A percentile compares a stretch with the other conserved stretches of the same genome.
Conservation (phyloP, 2,113 vertebrate species). For the Dendropsophus ebraccatus region DNA sequence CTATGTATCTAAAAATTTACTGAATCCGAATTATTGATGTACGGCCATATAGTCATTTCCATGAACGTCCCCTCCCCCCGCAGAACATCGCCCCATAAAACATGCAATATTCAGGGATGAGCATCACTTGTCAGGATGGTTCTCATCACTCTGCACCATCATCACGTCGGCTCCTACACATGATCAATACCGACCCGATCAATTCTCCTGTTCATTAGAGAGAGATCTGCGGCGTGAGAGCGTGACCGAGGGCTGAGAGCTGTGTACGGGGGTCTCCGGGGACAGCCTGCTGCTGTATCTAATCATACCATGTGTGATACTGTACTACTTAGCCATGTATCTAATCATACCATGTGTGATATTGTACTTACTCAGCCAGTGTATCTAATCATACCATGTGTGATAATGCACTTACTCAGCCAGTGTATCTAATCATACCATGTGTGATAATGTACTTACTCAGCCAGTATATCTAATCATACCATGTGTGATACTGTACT, state of each 20-base stretch:
- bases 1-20: too few species aligned
- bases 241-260: background rate
- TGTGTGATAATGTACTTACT: too few species aligned
- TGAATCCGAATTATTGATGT: too few species aligned
- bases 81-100: background rate
- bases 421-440: too few species aligned
- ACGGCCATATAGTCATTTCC: background rate
- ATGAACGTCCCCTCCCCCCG: background rate
- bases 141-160: background rate
- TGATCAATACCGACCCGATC: conserved; percentile 30
- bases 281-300: background rate
- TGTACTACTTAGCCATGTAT: background rate
- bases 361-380: background rate
- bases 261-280: background rate
- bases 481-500: too few species aligned
- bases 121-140: background rate
- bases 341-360: background rate
- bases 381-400: too few species aligned
- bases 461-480: too few species aligned
- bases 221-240: conserved; percentile 16
- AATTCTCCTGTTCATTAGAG: conserved; percentile 60
- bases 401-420: too few species aligned
- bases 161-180: background rate
- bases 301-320: too few species aligned
- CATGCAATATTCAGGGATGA: background rate